Conservation (phyloP, 2,797 vertebrate species). For the Ctenopoma multispine region DNA sequence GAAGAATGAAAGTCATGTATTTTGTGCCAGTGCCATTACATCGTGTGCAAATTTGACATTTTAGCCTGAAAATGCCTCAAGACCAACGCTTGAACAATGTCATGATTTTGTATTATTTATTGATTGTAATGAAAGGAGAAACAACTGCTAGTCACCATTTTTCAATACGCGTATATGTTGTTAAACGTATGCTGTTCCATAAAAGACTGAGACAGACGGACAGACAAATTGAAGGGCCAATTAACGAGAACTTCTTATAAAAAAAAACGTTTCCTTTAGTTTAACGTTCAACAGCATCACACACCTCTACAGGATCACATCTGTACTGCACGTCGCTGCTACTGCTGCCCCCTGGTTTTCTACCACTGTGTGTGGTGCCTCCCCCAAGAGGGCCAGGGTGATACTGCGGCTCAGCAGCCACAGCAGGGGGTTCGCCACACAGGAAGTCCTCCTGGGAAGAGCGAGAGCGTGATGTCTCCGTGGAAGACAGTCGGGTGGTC, state of each 20-base stretch:
- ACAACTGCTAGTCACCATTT: too few species aligned
- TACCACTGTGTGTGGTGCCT: constrained; percentile 73
- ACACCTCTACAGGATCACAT: constrained; percentile 78
- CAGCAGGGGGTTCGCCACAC: constrained; percentile 58
- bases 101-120: too few species aligned
- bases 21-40: not conserved
- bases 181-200: too few species aligned
- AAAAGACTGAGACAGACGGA: too few species aligned
- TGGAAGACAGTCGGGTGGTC: constrained; percentile 94
- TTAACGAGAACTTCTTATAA: too few species aligned
- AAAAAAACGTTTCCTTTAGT: too few species aligned
- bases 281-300: not conserved
- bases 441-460: constrained; percentile 93
- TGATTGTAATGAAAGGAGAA: too few species aligned
- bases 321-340: constrained; percentile 79
- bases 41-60: constrained; percentile 23
- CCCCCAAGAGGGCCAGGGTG: constrained; percentile 73
- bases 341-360: constrained; percentile 77
- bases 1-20: not conserved
- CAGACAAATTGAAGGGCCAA: too few species aligned
- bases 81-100: not conserved
- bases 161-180: too few species aligned
- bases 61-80: not conserved
- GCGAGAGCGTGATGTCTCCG: constrained; percentile 96
- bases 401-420: constrained; percentile 76